Evolutionary conservation across 2,888 invertebrate species (phyloP).

Genomic region (Volucella zonaria): DNA sequence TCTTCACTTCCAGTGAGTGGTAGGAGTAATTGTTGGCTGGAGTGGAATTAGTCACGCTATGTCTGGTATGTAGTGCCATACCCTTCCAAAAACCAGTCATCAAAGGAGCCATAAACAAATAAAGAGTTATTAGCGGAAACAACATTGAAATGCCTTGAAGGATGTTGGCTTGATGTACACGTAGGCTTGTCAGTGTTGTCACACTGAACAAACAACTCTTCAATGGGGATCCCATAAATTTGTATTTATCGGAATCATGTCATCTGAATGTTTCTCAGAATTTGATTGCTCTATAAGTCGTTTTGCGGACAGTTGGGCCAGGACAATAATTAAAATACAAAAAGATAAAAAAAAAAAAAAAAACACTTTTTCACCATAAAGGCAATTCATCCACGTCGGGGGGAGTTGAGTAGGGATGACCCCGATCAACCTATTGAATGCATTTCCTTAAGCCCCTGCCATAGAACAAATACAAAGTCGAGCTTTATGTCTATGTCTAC

Average conservation of each 20-base stretch:
- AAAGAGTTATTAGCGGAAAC: slow-evolving; percentile 20
- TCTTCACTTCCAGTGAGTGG: slow-evolving; percentile 26
- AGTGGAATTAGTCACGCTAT: slow-evolving; percentile 40
- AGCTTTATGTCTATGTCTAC: no score
- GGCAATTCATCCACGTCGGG: no score
- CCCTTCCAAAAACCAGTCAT: background rate
- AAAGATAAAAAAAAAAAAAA: no score
- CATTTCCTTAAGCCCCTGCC: no score
- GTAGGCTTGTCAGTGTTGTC: background rate
- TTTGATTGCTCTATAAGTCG: slow-evolving; percentile 36
- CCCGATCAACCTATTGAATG: no score
- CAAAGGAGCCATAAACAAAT: background rate
- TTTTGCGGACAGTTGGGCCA: background rate
- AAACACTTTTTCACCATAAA: background rate
- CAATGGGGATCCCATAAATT: slow-evolving; percentile 26
- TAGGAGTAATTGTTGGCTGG: slow-evolving; percentile 3
- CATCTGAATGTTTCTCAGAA: slow-evolving; percentile 37
- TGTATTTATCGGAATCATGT: slow-evolving; percentile 31
- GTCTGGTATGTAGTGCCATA: background rate
- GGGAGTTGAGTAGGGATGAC: no score
- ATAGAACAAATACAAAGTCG: no score
- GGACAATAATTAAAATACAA: no score
- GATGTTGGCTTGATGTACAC: background rate
- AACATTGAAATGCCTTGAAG: background rate
- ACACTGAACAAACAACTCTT: slow-evolving; percentile 21